Base-by-base conservation (phyloP, 2,888 invertebrate species). In the Dichetophora obliterata region DNA sequence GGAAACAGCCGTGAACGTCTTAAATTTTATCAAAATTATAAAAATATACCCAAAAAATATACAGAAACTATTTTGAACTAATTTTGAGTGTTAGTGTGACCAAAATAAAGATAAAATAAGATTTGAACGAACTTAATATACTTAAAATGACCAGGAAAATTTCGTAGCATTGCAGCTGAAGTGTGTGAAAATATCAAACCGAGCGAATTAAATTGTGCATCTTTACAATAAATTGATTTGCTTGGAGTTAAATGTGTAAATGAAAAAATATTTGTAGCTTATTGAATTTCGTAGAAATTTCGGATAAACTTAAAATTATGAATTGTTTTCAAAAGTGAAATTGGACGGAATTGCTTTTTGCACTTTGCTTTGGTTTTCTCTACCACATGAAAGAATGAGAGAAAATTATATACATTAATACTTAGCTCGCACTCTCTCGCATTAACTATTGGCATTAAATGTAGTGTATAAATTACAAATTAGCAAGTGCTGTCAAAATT, bases 11-110 rank as follows among this genome's bases (percentile, higher is more conserved):
- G 75, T 68, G 52, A 54, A 72, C 52, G 70, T 71, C 69, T 37
- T 6, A 71, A 80, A 80, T 76, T 65, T 73, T 77, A 59, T 8
- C 14, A 50, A 80, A 79, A 79, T 75, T 78, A 59, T 80, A 74
- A 59, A 57, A 66, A 73, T n/a, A 80, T 4, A 79, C 76, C 72
- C 77, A 74, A 77, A 50, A 65, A 75, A 63, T 78, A 75, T 69
- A 37, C 24, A 74, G 5, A 66, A 75, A 79, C 80, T 52, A 77
- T 77, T 78, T 75, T 72, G 65, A 72, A 59, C 66, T 80, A 76
- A 73, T 76, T 79, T 79, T 77, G 31, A 70, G 75, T 80, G 77
- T 48, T 14, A 19, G 68, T 74, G 61, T 37, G 6, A 43, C 3
- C 22, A n/a, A 68, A 66, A 70, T 31, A 54, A 70, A n/a, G 9